Conservation (phyloP, 1,140 invertebrate species). For the Anadara kagoshimensis region DNA sequence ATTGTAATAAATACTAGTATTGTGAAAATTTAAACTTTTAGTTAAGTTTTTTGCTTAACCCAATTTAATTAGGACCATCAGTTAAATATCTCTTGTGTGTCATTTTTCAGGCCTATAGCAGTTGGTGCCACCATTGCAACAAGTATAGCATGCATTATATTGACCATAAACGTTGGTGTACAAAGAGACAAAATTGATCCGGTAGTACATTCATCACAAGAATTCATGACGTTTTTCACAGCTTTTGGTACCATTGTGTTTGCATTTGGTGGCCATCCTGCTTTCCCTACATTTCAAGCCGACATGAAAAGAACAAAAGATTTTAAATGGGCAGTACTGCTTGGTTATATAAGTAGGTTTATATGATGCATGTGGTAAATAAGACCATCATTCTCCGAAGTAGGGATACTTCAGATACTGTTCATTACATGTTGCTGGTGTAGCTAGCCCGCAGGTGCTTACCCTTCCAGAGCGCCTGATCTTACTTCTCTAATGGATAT, state of each 20-base stretch:
- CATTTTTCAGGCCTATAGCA: conserved; percentile 61
- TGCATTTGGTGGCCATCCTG: conserved; percentile 73
- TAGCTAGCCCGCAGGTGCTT: too few relatives aligned
- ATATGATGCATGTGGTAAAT: too few relatives aligned
- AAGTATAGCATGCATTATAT: conserved; percentile 62
- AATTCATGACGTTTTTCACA: conserved; percentile 66
- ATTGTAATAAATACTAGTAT: too few relatives aligned
- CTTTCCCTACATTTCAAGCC: conserved; percentile 75
- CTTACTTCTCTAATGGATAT: too few relatives aligned
- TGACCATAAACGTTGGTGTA: conserved; percentile 47
- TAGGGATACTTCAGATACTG: too few relatives aligned
- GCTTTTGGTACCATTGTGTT: conserved; percentile 75
- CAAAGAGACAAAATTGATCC: not conserved
- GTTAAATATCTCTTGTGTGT: not conserved
- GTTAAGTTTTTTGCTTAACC: not conserved
- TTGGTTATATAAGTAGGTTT: conserved; percentile 69
- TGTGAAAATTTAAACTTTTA: too few relatives aligned
- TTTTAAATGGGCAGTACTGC: conserved; percentile 70
- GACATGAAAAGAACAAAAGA: conserved; percentile 73
- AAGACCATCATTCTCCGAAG: too few relatives aligned
- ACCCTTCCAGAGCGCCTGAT: too few relatives aligned
- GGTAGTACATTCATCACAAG: conserved; percentile 31
- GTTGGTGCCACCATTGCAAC: conserved; percentile 65
- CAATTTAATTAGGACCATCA: not conserved
- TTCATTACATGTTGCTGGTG: too few relatives aligned